A percentile compares a stretch with the other conserved stretches of the same genome.
Conservation (phyloP, 2,797 vertebrate species). For the Sebastes oblongus region DNA sequence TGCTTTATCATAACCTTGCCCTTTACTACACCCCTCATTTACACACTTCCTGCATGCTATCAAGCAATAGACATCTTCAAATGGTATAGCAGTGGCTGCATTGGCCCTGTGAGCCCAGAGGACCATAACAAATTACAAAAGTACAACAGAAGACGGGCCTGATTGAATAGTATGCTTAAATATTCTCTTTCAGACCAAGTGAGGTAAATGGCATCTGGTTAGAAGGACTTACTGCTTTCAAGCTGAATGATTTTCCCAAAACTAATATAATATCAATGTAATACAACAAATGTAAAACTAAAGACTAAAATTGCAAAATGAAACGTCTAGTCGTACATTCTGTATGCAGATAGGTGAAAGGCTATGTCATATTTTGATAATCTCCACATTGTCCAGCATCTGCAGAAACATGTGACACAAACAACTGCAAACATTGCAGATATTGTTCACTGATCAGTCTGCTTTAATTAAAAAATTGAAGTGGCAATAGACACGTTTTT, state of each 20-base stretch:
- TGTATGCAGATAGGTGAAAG: slow-evolving; percentile 16
- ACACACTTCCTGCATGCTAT: background rate
- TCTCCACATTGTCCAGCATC: slow-evolving; percentile 27
- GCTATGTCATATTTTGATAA: slow-evolving; percentile 13
- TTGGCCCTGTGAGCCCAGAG: slow-evolving; percentile 28
- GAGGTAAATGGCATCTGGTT: background rate
- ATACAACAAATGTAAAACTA: background rate
- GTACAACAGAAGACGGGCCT: background rate
- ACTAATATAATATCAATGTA: background rate
- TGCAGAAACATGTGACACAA: slow-evolving; percentile 11
- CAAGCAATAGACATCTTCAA: background rate
- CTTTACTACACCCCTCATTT: background rate
- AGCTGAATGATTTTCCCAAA: background rate
- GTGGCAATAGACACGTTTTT: no score
- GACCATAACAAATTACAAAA: background rate
- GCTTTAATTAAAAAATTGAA: background rate
- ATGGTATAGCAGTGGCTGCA: background rate
- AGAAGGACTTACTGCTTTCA: background rate
- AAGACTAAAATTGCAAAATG: background rate
- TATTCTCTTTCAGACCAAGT: background rate
- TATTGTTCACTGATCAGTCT: slow-evolving; percentile 1
- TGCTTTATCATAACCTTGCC: background rate
- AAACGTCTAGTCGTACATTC: background rate
- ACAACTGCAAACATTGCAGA: slow-evolving; percentile 9
- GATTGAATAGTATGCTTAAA: background rate